These are phyloP conservation scores for Galeruca laticollis DNA, from an alignment of 2,888 invertebrate species.

Conservation along the genomic window DNA sequence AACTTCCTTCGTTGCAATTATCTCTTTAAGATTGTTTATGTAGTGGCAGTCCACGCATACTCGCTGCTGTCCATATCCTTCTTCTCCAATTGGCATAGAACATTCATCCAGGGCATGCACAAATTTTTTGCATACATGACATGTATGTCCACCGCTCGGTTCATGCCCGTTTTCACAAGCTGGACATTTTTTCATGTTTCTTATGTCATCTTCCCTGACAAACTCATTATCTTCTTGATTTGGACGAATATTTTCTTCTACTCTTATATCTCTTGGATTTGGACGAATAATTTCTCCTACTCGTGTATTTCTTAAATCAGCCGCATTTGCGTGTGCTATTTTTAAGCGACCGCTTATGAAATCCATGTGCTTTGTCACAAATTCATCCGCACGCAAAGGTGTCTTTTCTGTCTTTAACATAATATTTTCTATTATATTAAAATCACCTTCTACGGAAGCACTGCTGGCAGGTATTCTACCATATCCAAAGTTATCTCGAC, in stretches of 20 bases:
- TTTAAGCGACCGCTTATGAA: background rate
- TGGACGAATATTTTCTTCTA: background rate
- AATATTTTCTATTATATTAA: no score
- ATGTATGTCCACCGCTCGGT: background rate
- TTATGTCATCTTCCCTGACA: background rate
- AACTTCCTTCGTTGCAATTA: no score
- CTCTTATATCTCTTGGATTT: background rate
- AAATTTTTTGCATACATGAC: background rate
- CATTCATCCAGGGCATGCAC: background rate
- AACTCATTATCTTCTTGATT: background rate
- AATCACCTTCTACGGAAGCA: no score
- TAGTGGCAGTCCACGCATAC: no score
- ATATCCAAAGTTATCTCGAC: no score
- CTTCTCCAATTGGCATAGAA: background rate
- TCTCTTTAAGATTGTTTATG: no score
- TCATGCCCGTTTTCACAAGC: background rate
- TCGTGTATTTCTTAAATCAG: background rate
- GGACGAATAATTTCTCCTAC: background rate
- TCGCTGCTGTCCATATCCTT: no score
- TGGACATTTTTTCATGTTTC: background rate
- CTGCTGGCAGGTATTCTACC: no score
- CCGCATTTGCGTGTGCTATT: background rate
- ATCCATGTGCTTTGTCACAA: background rate
- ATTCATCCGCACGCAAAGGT: no score
- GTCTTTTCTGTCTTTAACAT: no score